phyloP scores from a whole-genome alignment of 2,113 vertebrate genomes.

The Erythrocercus mccallii region DNA sequence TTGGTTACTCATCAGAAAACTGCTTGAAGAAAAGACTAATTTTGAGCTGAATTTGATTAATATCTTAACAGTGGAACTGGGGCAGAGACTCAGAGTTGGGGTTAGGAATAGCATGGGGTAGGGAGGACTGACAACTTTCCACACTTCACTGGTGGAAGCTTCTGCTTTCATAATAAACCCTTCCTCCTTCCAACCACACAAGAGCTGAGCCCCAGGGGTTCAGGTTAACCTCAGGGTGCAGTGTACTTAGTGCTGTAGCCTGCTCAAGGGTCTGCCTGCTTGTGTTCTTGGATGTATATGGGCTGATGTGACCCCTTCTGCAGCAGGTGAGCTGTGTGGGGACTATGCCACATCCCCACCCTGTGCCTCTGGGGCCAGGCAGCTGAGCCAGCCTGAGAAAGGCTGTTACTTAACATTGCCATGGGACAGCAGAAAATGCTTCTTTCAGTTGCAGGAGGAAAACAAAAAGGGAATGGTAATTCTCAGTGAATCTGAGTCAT shows the following conservation, averaged over 20 bases:
- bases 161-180: not conserved
- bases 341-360: not conserved
- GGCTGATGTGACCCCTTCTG: rapidly evolving
- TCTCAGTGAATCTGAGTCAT: not conserved
- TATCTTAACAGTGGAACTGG: not conserved
- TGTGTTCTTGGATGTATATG: rapidly evolving
- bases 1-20: constrained; percentile 1
- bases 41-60: not conserved
- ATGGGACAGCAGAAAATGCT: not conserved
- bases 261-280: not conserved
- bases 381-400: not conserved
- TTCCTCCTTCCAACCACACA: not conserved
- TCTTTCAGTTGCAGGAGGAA: not conserved
- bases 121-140: not conserved
- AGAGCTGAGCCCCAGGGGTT: not conserved
- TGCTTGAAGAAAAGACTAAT: not conserved
- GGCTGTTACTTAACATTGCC: not conserved
- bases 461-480: constrained; percentile 18
- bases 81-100: not conserved
- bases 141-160: not conserved
- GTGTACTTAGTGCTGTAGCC: not conserved
- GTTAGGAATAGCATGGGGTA: not conserved
- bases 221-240: not conserved
- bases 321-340: not conserved
- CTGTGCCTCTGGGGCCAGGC: not conserved